Evolutionary conservation across 2,797 vertebrate species (phyloP).

Genomic region (Anguilla obscura): DNA sequence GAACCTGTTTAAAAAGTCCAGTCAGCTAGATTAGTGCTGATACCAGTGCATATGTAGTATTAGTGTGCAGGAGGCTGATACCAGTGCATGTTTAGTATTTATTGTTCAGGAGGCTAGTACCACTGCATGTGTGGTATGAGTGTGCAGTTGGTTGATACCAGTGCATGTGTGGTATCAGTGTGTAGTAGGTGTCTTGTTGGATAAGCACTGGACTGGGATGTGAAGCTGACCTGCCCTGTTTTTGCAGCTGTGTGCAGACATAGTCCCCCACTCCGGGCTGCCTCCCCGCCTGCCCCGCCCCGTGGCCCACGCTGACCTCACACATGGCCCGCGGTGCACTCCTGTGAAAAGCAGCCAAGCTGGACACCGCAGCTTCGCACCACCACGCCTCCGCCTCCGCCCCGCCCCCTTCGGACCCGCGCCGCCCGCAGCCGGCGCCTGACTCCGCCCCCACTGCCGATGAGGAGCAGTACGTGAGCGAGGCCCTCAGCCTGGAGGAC

Average conservation of each 20-base stretch:
- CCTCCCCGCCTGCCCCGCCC: slow-evolving; percentile 56
- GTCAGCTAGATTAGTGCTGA: too few relatives aligned
- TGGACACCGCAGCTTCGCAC: slow-evolving; percentile 87
- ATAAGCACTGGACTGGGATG: background rate
- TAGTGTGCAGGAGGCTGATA: too few relatives aligned
- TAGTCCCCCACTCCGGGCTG: slow-evolving; percentile 27
- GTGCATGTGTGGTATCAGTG: background rate
- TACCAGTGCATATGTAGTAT: too few relatives aligned
- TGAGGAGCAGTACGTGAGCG: slow-evolving; percentile 86
- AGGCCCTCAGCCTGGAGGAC: slow-evolving; percentile 68
- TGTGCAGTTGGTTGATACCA: background rate
- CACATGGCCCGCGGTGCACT: slow-evolving; percentile 82
- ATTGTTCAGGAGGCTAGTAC: too few relatives aligned
- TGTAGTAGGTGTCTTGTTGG: background rate
- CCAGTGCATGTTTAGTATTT: background rate
- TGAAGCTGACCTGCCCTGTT: background rate
- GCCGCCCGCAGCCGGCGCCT: slow-evolving; percentile 60
- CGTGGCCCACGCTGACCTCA: slow-evolving; percentile 59
- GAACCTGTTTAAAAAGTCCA: background rate
- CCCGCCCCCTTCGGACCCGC: slow-evolving; percentile 60
- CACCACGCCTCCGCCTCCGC: slow-evolving; percentile 76
- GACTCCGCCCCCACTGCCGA: slow-evolving; percentile 62
- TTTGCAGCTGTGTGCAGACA: slow-evolving; percentile 43
- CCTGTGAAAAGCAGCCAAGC: slow-evolving; percentile 91
- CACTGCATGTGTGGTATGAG: background rate